Evolutionary conservation across 2,797 vertebrate species (phyloP), one percentile per base, ranked within the genome.

Genomic region (Emys orbicularis): DNA sequence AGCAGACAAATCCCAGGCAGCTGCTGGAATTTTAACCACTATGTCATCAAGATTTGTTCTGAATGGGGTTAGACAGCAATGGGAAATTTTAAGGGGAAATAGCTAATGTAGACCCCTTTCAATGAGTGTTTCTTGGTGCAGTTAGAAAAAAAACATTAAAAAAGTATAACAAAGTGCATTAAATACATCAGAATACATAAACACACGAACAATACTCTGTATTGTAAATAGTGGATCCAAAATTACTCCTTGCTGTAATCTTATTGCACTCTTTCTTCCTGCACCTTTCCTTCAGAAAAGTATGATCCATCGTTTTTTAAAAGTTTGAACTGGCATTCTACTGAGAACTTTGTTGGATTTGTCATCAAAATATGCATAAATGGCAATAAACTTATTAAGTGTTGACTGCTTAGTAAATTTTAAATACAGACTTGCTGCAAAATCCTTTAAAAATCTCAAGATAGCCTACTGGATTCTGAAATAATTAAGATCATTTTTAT

Each of bases 31-130:
- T 37, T 68, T 37, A 61, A 61, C 13, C 29, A 34, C 29, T 37
- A 44, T 2, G 1, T 4, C 11, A 2, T 21, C 0, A 1, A 2
- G 9, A 41, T 0, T 0, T 1, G 23, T 81, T 5, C 68, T 1
- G 10, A 19, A 47, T 11, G 1, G 29, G 29, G 29, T 34, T 76
- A 76, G 12, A 76, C 44, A 18, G n/a, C 65, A 37, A 19, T 37
- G 4, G 16, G n/a, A 68, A 68, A 68, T 37, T 68, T 21, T 68
- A 68, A 19, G 18, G n/a, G 18, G 16, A 68, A 37, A 68, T 37
- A 68, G 65, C 9, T 37, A 68, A 68, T 21, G 65, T n/a, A 68
- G 41, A 2, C 41, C 10, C 25, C 25, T 76, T 76, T 41, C 41
- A 76, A 29, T 15, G 7, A 13, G 41, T 76, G 12, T 76, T 76